Evolutionary conservation across 2,888 invertebrate species (phyloP).

Genomic region (Yponomeuta sedellus): DNA sequence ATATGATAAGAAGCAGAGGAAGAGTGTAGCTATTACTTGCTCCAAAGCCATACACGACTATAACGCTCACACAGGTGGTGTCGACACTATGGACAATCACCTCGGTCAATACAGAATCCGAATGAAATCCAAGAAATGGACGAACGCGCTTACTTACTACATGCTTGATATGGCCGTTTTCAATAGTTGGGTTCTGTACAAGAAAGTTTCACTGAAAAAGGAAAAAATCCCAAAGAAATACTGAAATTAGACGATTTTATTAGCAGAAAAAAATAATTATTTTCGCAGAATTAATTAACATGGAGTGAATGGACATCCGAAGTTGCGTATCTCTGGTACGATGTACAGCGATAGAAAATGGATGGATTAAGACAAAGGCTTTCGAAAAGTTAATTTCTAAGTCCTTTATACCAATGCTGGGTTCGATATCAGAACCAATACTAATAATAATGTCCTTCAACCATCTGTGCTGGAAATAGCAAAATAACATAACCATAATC

Average conservation of each 20-base stretch:
- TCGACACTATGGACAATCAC: slow-evolving; percentile 39
- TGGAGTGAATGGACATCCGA: too few species aligned
- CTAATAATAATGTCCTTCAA: too few species aligned
- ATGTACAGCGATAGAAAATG: too few species aligned
- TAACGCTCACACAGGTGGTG: slow-evolving; percentile 42
- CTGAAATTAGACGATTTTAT: slow-evolving; percentile 12
- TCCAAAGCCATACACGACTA: slow-evolving; percentile 39
- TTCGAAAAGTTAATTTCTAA: too few species aligned
- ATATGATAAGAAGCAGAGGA: slow-evolving; percentile 35
- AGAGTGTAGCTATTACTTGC: slow-evolving; percentile 36
- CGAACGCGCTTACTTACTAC: slow-evolving; percentile 38
- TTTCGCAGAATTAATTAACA: too few species aligned
- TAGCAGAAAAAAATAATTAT: too few species aligned
- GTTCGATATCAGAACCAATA: too few species aligned
- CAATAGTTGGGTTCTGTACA: slow-evolving; percentile 36
- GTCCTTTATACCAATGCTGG: too few species aligned
- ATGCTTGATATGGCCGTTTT: slow-evolving; percentile 34
- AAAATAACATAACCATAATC: too few species aligned
- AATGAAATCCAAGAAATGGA: slow-evolving; percentile 39
- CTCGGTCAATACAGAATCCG: slow-evolving; percentile 34
- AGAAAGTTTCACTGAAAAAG: slow-evolving; percentile 16
- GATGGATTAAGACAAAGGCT: too few species aligned
- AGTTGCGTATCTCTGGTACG: too few species aligned
- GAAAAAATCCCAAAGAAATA: slow-evolving; percentile 9
- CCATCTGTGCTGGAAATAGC: too few species aligned